phyloP scores from a whole-genome alignment of 2,797 vertebrate species.

The Mycteria americana region DNA sequence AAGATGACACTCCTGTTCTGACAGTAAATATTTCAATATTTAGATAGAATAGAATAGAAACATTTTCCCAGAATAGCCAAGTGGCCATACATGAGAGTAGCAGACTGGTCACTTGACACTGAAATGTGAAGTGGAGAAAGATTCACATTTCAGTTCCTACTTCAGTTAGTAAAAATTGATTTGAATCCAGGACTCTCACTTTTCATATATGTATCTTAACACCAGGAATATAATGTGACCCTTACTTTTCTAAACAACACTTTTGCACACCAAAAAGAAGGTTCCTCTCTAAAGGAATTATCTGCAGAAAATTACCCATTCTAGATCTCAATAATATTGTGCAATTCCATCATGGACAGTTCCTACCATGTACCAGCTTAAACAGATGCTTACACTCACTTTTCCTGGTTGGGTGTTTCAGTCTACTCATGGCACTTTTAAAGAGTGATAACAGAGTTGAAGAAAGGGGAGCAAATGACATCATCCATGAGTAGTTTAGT shows the following conservation, averaged over 20 bases:
- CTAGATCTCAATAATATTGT: background rate
- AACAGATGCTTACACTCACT: background rate
- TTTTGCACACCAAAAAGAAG: background rate
- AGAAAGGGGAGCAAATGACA: background rate
- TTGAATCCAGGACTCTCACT: background rate
- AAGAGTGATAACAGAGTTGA: background rate
- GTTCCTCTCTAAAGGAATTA: background rate
- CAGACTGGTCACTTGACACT: background rate
- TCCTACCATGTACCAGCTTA: background rate
- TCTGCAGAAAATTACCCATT: background rate
- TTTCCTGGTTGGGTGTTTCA: background rate
- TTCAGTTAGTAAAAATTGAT: background rate
- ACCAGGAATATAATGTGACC: background rate
- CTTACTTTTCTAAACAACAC: background rate
- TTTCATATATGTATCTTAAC: background rate
- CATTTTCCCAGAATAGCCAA: background rate
- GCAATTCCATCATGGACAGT: background rate
- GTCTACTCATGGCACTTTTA: background rate
- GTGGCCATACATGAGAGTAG: accelerated
- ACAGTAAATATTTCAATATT: background rate
- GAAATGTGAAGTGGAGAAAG: background rate
- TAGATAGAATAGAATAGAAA: background rate
- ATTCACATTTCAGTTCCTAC: background rate
- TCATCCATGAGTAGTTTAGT: background rate
- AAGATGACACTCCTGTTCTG: background rate